A percentile compares a stretch with the other conserved stretches of the same genome.
Conservation (phyloP, 2,888 invertebrate genomes). For the Megastigmus dorsalis region DNA sequence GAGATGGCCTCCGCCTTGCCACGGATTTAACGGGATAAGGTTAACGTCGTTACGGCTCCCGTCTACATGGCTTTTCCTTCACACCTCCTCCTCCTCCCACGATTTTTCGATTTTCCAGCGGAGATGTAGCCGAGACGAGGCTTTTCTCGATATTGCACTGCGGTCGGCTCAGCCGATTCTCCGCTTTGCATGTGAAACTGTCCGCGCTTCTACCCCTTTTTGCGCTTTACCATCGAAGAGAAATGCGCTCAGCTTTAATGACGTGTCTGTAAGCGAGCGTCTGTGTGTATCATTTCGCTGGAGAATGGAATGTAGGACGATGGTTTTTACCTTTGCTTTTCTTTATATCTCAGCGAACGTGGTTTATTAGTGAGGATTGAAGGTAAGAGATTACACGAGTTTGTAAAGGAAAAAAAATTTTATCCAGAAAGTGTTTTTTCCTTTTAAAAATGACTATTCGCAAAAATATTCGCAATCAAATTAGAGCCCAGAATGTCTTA, state of each 20-base stretch:
- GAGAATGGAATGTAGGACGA: neutral
- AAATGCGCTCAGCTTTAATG: conserved; percentile 27
- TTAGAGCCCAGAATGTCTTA: too few relatives aligned
- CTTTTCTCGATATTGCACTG: neutral
- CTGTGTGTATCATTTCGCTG: too few relatives aligned
- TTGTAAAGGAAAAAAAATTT: neutral
- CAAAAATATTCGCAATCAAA: too few relatives aligned
- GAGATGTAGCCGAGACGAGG: neutral
- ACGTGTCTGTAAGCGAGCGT: too few relatives aligned
- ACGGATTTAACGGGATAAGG: conserved; percentile 45
- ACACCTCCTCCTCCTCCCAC: too few relatives aligned
- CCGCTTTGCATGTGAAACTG: conserved; percentile 31
- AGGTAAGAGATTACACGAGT: too few relatives aligned
- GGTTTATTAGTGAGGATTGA: too few relatives aligned
- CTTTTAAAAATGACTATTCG: too few relatives aligned
- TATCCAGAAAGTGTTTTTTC: neutral
- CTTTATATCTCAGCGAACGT: neutral
- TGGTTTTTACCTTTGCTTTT: neutral
- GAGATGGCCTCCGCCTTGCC: conserved; percentile 53
- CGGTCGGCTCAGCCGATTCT: neutral
- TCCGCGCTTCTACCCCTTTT: neutral
- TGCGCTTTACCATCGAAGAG: conserved; percentile 7
- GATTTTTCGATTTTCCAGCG: conserved; percentile 43
- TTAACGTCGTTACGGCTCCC: conserved; percentile 35
- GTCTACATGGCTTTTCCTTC: conserved; percentile 13